Evolutionary conservation across 2,113 vertebrate species (phyloP), one percentile per base, ranked within the genome.

Genomic region (Prinia subflava): DNA sequence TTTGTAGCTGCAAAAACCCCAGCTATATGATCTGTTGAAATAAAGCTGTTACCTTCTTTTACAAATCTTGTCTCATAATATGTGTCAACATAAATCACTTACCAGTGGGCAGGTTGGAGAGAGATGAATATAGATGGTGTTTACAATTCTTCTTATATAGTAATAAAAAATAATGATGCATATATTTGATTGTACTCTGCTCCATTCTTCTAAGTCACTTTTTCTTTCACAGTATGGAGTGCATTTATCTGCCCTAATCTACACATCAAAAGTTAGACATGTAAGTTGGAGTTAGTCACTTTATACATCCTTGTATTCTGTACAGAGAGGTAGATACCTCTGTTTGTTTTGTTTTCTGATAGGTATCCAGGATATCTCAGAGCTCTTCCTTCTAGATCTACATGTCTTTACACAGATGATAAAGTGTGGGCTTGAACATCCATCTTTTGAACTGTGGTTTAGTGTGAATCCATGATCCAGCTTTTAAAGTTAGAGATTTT

Each of bases 101-200:
- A 92, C 20, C 35, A 87, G 47, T 86, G 64, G 79, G 60, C 60
- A 83, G 68, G 83, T 55, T 95, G 64, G 41, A 77, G 92, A 83
- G 35, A 95, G 82, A 96, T 96, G 82, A 91, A 77, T 93, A 92
- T 92, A 86, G 87, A 87, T 95, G 88, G 19, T 93, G 92, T 90
- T 94, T 95, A 73, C 84, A 83, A n/a, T 85, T 95, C 74, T 91
- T 79, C 62, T 92, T 90, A 95, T 87, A 80, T 83, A 90, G 86
- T 92, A 91, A 95, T 94, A 94, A 91, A 96, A 96, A 95, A 91
- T 95, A 95, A 89, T 76, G 67, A 94, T 84, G 92, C 10, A 2
- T 97, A 39, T 81, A 67, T 95, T 90, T 95, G 71, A 52, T 80
- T 94, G 75, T 81, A 68, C 76, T 90, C 60, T 94, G 83, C 68